Base-by-base conservation (phyloP, 2,113 vertebrate genomes). In the Xenotilapia leptura region DNA sequence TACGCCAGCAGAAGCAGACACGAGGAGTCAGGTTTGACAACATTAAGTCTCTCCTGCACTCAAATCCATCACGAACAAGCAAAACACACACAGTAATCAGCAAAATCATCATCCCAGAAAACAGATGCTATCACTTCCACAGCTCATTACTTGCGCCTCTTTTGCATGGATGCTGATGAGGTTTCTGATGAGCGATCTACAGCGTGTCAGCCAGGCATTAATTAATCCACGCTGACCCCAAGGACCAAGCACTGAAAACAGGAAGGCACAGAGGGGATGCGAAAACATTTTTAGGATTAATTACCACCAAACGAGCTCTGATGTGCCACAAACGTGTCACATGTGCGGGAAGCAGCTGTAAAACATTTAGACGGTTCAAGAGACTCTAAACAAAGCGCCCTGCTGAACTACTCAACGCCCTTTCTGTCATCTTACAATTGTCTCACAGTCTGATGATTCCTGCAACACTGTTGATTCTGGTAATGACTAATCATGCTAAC, bases 151-250 rank as follows among this genome's bases (percentile, higher is more conserved):
- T 70, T 21, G 15, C 56, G 42, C 49, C 83, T 68, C 1, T 6
- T 79, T 62, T 6, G 31, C 84, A 47, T 82, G 86, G 86, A 77
- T 88, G 79, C 91, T 92, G 88, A 91, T 89, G 89, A 88, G 82
- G 62, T 83, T 86, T 83, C 82, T 56, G 55, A 14, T 84, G 55
- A 10, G 83, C 51, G 19, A 82, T 65, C 77, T 65, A 33, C 62
- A 33, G 51, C n/a, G 47, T 53, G 75, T 87, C 55, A 75, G 87
- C 82, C 83, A 26, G 77, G 81, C 9, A 4, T 82, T 89, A 80
- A 89, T 90, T 49, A 88, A 49, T 83, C 31, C 9, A 51, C 15
- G 5, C 36, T 33, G 47, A 86, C 68, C 70, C 47, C 2, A 2
- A 36, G 47, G 47, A 80, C 54, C 79, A 14, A 1, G 14, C 28